Evolutionary conservation across 2,797 vertebrate species (phyloP).

Genomic region (Bovichtus variegatus): DNA sequence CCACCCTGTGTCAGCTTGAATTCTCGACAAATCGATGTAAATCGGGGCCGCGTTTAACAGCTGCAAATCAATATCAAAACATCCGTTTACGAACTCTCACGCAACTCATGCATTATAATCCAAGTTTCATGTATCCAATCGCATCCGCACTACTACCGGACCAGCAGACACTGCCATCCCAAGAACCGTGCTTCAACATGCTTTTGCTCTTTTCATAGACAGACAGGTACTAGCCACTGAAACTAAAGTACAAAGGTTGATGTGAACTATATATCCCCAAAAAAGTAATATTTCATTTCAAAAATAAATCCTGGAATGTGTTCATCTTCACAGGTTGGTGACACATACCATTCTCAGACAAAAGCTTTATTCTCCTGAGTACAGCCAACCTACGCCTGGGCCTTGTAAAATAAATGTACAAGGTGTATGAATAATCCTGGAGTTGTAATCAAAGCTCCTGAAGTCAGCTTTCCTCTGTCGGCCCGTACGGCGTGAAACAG

Average conservation of each 20-base stretch:
- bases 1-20: too few species aligned
- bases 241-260: background rate
- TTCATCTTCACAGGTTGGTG: conserved; percentile 14
- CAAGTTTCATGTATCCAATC: too few species aligned
- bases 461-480: conserved; percentile 57
- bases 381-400: conserved; percentile 14
- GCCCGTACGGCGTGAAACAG: conserved; percentile 56
- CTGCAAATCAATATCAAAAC: too few species aligned
- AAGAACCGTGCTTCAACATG: background rate
- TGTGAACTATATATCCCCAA: background rate
- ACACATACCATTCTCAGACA: conserved; percentile 12
- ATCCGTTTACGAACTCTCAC: too few species aligned
- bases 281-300: background rate
- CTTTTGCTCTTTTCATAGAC: background rate
- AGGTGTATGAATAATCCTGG: conserved; percentile 66
- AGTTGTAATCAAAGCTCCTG: conserved; percentile 65
- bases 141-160: too few species aligned
- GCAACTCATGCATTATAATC: too few species aligned
- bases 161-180: background rate
- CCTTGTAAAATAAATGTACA: conserved; percentile 46
- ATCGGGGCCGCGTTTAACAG: too few species aligned
- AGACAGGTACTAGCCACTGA: too few species aligned
- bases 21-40: too few species aligned
- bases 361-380: conserved; percentile 38
- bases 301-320: background rate